Conservation (phyloP, 2,888 invertebrate species). For the Eledona agricola region DNA sequence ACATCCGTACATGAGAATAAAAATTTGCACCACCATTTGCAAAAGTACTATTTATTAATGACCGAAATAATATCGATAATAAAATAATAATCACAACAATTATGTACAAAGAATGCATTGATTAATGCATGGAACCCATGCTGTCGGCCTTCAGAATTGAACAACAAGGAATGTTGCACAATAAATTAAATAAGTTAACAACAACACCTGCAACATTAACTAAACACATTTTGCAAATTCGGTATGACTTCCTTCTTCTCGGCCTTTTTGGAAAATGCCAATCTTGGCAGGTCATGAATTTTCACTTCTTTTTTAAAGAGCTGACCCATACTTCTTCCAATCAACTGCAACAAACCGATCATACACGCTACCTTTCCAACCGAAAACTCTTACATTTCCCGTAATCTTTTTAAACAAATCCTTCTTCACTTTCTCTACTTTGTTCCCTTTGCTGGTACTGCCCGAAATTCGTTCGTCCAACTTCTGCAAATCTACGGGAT, state of each 20-base stretch:
- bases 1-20: constrained; percentile 1
- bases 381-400: constrained; percentile 74
- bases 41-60: constrained; percentile 40
- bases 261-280: constrained; percentile 63
- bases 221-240: constrained; percentile 58
- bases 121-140: constrained; percentile 25
- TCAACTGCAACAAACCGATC: constrained; percentile 70
- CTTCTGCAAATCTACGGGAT: constrained; percentile 80
- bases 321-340: constrained; percentile 86
- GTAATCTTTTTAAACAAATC: constrained; percentile 91
- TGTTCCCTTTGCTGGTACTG: constrained; percentile 74
- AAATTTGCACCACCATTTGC: no score
- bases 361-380: no score
- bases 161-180: constrained; percentile 47
- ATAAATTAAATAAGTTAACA: constrained; percentile 42
- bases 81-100: constrained; percentile 51
- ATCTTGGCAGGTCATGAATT: constrained; percentile 83
- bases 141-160: constrained; percentile 36
- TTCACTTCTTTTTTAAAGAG: constrained; percentile 87
- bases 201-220: constrained; percentile 43
- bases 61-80: constrained; percentile 49
- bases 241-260: constrained; percentile 56
- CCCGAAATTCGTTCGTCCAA: constrained; percentile 84
- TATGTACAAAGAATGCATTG: constrained; percentile 51
- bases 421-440: constrained; percentile 89